Base-by-base conservation (phyloP, 1,140 invertebrate species). In the Gerris buenoi region DNA sequence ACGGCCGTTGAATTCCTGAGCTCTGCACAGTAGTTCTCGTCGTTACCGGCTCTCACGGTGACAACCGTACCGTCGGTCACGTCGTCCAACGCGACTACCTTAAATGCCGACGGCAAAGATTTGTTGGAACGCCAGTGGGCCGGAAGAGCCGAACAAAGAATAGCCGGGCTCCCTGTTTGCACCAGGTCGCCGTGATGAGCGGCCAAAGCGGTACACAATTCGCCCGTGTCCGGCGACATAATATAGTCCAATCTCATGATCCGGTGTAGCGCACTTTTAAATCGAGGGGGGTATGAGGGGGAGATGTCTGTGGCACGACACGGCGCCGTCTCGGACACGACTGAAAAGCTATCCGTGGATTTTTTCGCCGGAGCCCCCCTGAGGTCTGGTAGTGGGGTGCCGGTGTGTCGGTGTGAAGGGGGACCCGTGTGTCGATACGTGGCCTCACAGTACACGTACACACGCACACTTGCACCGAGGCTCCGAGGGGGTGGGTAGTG, bases 61-160 rank as follows among this genome's bases (percentile, higher is more conserved):
- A 98, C 95, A 67, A 93, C 75, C 0, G 95, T 98, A 26, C 95
- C 95, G 78, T 98, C 95, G 70, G 85, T 85, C 23, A 98, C 86
- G 68, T 96, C 92, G 68, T 92, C 90, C 59, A 98, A 77, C 0
- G 90, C 86, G 29, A 97, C 89, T 69, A 91, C 89, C 80, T 92
- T 93, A 81, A 97, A 98, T 1, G 93, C 90, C 2, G 90, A 84
- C 1, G 95, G 95, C 67, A 97, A 79, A 29, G 92, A 95, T 77
- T 98, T 98, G 80, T 97, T 97, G n/a, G 92, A 94, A 28, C 95
- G 79, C 95, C 95, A 97, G 73, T 97, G 95, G 0, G 84, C 83
- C 0, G 95, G 95, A 64, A 97, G 80, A 0, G 85, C 86, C 14
- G 91, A 92, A 79, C 95, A 98, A 10, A 97, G 79, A 57, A 98